Evolutionary conservation across 2,113 vertebrate genomes (phyloP).

Genomic region (Pteropus alecto): DNA sequence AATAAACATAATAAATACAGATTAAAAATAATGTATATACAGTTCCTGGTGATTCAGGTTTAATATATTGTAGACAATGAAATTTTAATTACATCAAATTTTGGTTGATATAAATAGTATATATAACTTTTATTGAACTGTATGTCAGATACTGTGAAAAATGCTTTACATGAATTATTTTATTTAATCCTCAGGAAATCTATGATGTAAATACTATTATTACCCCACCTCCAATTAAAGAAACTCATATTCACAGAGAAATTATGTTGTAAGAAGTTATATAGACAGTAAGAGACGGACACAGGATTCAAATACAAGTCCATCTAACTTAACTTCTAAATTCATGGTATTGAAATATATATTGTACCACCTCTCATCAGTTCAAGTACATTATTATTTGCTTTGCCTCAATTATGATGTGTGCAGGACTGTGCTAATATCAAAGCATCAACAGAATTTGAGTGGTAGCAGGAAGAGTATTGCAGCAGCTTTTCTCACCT

Average conservation of each 20-base stretch:
- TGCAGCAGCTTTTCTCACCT: background rate
- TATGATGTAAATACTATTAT: background rate
- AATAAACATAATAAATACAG: background rate
- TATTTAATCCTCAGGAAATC: background rate
- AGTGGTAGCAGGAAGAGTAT: conserved; percentile 73
- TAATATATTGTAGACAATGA: background rate
- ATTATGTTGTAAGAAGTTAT: background rate
- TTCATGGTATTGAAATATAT: background rate
- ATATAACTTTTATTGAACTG: background rate
- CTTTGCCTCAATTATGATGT: background rate
- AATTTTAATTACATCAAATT: background rate
- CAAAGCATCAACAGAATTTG: background rate
- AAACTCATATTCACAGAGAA: background rate
- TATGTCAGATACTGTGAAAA: background rate
- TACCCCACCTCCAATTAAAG: background rate
- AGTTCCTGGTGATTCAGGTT: background rate
- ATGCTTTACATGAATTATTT: background rate
- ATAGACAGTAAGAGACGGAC: background rate
- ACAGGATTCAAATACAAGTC: background rate
- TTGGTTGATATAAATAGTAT: background rate
- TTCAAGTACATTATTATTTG: background rate
- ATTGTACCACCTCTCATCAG: background rate
- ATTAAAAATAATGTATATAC: background rate
- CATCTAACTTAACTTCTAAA: background rate
- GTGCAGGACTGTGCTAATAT: background rate